These are phyloP conservation scores for Brachionus plicatilis DNA, from an alignment of 1,140 invertebrate genomes.

Conservation along the genomic window DNA sequence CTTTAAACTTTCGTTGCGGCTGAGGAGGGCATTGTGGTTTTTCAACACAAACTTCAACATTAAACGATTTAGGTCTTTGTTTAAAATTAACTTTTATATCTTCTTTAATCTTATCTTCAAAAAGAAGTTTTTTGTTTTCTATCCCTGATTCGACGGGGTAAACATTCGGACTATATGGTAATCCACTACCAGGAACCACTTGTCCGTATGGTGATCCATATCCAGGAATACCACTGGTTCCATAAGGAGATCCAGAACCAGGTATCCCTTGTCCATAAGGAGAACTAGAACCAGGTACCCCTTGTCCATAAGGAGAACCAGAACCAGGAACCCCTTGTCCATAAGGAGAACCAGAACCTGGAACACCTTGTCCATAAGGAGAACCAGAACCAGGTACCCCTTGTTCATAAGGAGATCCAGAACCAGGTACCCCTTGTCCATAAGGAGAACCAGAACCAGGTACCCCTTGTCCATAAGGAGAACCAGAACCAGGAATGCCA, in stretches of 20 bases:
- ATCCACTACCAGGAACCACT: background rate
- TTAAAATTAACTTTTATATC: background rate
- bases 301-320: background rate
- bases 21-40: background rate
- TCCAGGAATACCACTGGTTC: background rate
- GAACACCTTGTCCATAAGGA: background rate
- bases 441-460: background rate
- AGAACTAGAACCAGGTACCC: background rate
- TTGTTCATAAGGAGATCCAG: background rate
- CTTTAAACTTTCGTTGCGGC: background rate
- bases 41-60: constrained; percentile 10
- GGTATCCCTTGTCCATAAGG: background rate
- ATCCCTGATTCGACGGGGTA: too few relatives aligned
- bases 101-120: background rate
- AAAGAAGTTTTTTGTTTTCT: background rate
- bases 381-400: background rate
- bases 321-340: background rate
- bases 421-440: background rate
- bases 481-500: background rate
- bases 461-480: background rate
- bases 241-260: background rate
- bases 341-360: background rate
- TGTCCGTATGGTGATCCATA: background rate
- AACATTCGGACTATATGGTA: background rate
- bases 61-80: background rate